These are phyloP conservation scores for Aporrectodea caliginosa DNA, from an alignment of 1,140 invertebrate genomes.

Conservation along the genomic window DNA sequence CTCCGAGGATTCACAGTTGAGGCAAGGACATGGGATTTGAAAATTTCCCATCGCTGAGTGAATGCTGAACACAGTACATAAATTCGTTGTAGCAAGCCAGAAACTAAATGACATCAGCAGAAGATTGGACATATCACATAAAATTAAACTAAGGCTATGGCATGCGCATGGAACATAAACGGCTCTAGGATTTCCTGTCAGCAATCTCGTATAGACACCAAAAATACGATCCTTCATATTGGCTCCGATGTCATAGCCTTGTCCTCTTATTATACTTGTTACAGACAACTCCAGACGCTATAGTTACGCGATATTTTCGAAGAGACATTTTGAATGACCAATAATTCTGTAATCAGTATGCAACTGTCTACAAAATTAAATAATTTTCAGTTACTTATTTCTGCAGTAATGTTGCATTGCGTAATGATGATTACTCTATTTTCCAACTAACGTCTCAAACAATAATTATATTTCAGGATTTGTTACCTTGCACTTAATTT, in stretches of 20 bases:
- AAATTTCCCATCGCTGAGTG: slow-evolving; percentile 13
- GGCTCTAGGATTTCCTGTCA: slow-evolving; percentile 9
- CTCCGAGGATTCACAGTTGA: background rate
- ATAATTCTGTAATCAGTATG: too few relatives aligned
- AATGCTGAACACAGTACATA: background rate
- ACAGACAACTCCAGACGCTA: background rate
- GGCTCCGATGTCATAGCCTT: slow-evolving; percentile 7
- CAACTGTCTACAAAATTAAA: too few relatives aligned
- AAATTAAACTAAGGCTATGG: slow-evolving; percentile 12
- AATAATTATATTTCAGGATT: too few relatives aligned
- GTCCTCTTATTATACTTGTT: background rate
- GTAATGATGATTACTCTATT: too few relatives aligned
- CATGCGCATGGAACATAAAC: slow-evolving; percentile 9
- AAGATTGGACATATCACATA: slow-evolving; percentile 5
- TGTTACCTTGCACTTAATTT: too few relatives aligned
- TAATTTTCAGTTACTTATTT: too few relatives aligned
- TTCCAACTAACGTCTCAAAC: too few relatives aligned
- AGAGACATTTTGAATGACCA: too few relatives aligned
- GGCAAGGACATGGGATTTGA: background rate
- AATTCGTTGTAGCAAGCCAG: slow-evolving; percentile 14
- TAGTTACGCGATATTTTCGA: too few relatives aligned
- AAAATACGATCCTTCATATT: background rate
- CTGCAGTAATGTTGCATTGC: too few relatives aligned
- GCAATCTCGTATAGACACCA: slow-evolving; percentile 5
- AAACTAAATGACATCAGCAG: slow-evolving; percentile 2